Conservation (phyloP, 30 jellyfish, hydroid and myxozoan species). For the Cassiopea xamachana region DNA sequence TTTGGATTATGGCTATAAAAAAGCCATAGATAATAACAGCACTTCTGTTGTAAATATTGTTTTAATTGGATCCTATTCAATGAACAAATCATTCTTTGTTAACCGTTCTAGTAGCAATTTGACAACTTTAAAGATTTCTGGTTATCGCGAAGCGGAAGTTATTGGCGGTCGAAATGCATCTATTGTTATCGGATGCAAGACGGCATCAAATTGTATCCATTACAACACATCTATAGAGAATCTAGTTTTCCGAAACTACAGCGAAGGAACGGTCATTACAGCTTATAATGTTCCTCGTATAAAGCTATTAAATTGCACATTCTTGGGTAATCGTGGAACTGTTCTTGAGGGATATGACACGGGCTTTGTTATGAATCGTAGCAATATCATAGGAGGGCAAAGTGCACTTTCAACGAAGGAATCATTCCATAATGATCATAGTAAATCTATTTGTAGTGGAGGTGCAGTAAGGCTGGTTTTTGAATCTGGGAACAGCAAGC, state of each 20-base stretch:
- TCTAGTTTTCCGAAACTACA: slow-evolving; percentile 1
- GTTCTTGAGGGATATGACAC: background rate
- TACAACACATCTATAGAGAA: slow-evolving; percentile 20
- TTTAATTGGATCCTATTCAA: slow-evolving; percentile 7
- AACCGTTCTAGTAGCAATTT: background rate
- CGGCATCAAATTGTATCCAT: background rate
- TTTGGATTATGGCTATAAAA: slow-evolving; percentile 14
- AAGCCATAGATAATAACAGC: slow-evolving; percentile 6
- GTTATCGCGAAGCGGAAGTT: slow-evolving; percentile 5
- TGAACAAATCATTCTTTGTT: slow-evolving; percentile 10
- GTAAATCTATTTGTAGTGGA: background rate
- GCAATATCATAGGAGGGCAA: background rate
- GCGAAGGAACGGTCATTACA: background rate
- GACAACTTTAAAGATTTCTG: slow-evolving; percentile 9
- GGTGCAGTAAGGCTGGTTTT: slow-evolving; percentile 49
- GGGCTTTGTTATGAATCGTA: background rate
- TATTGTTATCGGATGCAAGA: background rate
- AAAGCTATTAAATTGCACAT: background rate
- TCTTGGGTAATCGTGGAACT: background rate
- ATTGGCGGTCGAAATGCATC: slow-evolving; percentile 3
- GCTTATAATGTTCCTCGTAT: background rate
- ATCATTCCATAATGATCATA: background rate
- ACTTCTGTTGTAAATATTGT: background rate
- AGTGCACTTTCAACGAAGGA: background rate
- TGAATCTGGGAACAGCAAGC: background rate